phyloP scores from a whole-genome alignment of 2,797 vertebrate species.

The Chromobotia macracanthus region DNA sequence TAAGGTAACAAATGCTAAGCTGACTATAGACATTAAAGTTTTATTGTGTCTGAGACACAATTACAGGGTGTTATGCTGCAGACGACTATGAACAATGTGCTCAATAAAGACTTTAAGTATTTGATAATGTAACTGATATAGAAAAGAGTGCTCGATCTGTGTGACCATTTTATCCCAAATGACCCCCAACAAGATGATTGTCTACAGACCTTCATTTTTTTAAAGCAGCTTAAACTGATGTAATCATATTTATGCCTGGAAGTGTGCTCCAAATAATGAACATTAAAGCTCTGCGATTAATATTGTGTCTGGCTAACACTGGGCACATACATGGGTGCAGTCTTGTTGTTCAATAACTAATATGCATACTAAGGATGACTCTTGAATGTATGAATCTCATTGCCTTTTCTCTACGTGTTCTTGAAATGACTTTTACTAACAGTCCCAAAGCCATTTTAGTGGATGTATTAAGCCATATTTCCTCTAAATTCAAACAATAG shows the following conservation, averaged over 20 bases:
- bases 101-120: too few relatives aligned
- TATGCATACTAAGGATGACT: too few relatives aligned
- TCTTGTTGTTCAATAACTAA: too few relatives aligned
- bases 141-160: neutral
- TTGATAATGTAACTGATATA: neutral
- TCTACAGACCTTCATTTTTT: neutral
- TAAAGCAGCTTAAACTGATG: neutral
- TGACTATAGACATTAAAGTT: neutral
- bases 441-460: too few relatives aligned
- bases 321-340: too few relatives aligned
- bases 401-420: too few relatives aligned
- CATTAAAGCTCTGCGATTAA: too few relatives aligned
- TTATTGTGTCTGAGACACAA: neutral
- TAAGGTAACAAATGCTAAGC: neutral
- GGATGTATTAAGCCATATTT: too few relatives aligned
- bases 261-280: neutral
- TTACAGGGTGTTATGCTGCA: neutral
- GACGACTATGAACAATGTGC: neutral
- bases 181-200: neutral
- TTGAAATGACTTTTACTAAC: too few relatives aligned
- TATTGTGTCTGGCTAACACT: too few relatives aligned
- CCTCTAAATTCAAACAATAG: too few relatives aligned
- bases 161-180: neutral
- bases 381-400: too few relatives aligned
- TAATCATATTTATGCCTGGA: neutral